phyloP scores from a whole-genome alignment of 1,140 invertebrate species.

The Drosophila navojoa region DNA sequence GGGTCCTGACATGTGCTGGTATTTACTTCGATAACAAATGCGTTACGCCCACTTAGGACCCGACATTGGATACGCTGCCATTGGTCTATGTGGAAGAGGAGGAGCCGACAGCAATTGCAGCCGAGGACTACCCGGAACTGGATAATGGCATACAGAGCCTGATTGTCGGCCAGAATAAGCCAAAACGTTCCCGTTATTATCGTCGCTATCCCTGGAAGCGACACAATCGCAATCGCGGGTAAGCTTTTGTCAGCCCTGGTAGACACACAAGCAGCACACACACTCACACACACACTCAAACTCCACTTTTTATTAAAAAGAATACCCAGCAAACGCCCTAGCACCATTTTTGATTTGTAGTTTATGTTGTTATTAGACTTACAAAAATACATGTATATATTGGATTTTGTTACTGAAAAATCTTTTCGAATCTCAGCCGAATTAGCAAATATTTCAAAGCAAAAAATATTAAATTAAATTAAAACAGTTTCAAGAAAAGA shows the following conservation, averaged over 20 bases:
- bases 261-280: background rate
- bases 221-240: slow-evolving; percentile 84
- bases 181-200: slow-evolving; percentile 86
- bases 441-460: slow-evolving; percentile 4
- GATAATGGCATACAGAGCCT: slow-evolving; percentile 45
- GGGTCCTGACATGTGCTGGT: too few relatives aligned
- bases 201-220: slow-evolving; percentile 87
- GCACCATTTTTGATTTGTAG: slow-evolving; percentile 57
- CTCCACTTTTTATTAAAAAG: slow-evolving; percentile 1
- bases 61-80: slow-evolving; percentile 78
- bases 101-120: slow-evolving; percentile 30
- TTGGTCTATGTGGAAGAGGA: slow-evolving; percentile 84
- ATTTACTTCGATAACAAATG: background rate
- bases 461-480: background rate
- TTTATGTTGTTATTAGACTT: slow-evolving; percentile 26
- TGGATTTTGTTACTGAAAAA: background rate
- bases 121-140: slow-evolving; percentile 60
- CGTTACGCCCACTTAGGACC: slow-evolving; percentile 52
- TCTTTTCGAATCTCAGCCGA: background rate
- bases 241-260: slow-evolving; percentile 30
- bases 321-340: background rate
- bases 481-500: background rate
- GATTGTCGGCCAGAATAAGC: slow-evolving; percentile 46
- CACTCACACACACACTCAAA: background rate
- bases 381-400: background rate